These are phyloP conservation scores for Gracilinanus agilis DNA, from an alignment of 2,113 vertebrate species.

Conservation along the genomic window DNA sequence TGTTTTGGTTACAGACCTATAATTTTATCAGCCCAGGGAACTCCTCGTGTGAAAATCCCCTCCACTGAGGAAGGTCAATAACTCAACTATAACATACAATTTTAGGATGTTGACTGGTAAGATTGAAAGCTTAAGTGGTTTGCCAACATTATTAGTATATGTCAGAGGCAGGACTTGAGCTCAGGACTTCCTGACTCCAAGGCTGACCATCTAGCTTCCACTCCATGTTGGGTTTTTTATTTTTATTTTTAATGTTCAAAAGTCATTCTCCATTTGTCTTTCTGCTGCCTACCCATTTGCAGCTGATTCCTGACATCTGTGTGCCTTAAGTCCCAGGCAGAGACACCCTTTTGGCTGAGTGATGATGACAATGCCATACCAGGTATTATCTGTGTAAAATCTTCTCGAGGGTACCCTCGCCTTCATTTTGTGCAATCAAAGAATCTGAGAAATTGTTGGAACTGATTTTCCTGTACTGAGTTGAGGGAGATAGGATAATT, in stretches of 20 bases:
- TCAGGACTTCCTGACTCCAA: neutral
- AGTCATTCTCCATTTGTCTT: conserved; percentile 38
- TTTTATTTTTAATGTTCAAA: conserved; percentile 20
- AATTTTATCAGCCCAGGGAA: neutral
- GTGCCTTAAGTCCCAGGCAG: conserved; percentile 12
- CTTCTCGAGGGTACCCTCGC: conserved; percentile 74
- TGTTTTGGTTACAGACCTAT: neutral
- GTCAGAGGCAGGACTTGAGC: neutral
- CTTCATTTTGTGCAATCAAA: conserved; percentile 72
- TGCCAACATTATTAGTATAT: neutral
- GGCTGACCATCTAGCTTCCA: too few species aligned
- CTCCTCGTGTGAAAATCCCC: neutral
- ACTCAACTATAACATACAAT: neutral
- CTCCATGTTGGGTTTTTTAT: neutral
- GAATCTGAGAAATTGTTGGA: conserved; percentile 81
- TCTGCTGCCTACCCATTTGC: conserved; percentile 2
- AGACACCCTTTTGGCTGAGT: conserved; percentile 42
- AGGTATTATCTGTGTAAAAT: conserved; percentile 27
- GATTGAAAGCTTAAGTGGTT: too few species aligned
- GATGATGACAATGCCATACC: neutral
- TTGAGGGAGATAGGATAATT: conserved; percentile 71
- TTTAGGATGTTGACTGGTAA: neutral
- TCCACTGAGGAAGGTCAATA: neutral
- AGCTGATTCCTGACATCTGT: conserved; percentile 12
- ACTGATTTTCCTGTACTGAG: conserved; percentile 79